Conservation (phyloP, 1,140 invertebrate species). For the Papilio polytes region DNA sequence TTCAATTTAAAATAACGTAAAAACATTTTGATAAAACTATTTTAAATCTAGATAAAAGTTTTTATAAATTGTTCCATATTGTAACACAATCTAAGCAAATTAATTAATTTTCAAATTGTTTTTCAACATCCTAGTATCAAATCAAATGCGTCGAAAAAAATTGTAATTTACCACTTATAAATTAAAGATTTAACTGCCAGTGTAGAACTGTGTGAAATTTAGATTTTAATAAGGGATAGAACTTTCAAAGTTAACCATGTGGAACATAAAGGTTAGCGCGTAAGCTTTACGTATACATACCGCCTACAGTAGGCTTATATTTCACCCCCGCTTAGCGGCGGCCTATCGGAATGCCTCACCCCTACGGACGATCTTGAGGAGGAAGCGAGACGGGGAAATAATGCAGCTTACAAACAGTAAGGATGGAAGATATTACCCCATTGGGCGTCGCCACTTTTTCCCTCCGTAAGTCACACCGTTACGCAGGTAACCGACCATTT, state of each 20-base stretch:
- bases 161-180: too few species aligned
- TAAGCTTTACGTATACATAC: conserved; percentile 38
- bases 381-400: conserved; percentile 61
- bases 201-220: too few species aligned
- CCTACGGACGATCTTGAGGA: conserved; percentile 50
- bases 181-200: too few species aligned
- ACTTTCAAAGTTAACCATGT: neutral
- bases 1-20: too few species aligned
- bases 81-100: too few species aligned
- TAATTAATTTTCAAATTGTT: too few species aligned
- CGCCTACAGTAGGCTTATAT: conserved; percentile 70
- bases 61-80: too few species aligned
- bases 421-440: conserved; percentile 34
- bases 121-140: too few species aligned
- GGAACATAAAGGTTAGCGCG: neutral
- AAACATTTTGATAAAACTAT: too few species aligned
- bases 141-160: too few species aligned
- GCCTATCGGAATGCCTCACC: conserved; percentile 62
- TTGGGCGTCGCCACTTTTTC: conserved; percentile 35
- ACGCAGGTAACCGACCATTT: conserved; percentile 28
- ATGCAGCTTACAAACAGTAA: conserved; percentile 47
- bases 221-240: neutral
- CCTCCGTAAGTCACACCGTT: conserved; percentile 15
- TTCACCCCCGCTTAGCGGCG: conserved; percentile 55
- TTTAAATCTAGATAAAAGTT: too few species aligned